Base-by-base conservation (phyloP, 1,140 invertebrate species). In the Trichonephila inaurata region DNA sequence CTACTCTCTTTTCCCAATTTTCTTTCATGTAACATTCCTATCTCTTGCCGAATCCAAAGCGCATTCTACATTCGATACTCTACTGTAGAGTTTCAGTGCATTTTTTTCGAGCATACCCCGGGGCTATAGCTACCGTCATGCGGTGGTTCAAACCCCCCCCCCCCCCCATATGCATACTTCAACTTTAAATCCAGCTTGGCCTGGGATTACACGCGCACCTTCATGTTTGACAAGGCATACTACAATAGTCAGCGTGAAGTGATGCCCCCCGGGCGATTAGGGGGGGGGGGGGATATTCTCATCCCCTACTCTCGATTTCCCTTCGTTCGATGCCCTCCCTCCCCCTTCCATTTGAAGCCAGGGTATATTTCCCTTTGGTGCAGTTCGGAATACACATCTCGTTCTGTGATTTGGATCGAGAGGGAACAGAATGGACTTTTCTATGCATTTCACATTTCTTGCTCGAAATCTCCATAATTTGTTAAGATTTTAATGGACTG, bases 211-310 rank as follows among this genome's bases (percentile, higher is more conserved):
- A 89, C 24, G 88, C 40, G 6, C 58, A 24, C 44, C 64, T 28
- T 24, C 88, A 72, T 89, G 69, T 89, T 89, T 89, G 88, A 89
- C 88, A 89, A 33, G 88, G 58, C 64, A 10, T 40, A 19, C 66
- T 51, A 89, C 88, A 69, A 89, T 89, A 60, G 40, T 51, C 88
- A 60, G 82, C 51, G 58, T 28, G 64, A 77, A 88, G 62, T 88
- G 61, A 88, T 88, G 61, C 88, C 88, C 66, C 66, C n/a, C 28
- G 40, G 88, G 88, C 88, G 66, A 89, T 89, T 89, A 77, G 28
- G 28, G 66, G 16, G 28, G 10, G 61, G 7, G 62, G 61, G 10
- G 3, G 61, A 14, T 88, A 14, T 58, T 21, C n/a, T 8, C 66
- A 72, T 2, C 88, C 88, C 66, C 66, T 64, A 2, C 14, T 61